Evolutionary conservation across 2,113 vertebrate species (phyloP), one percentile per base, ranked within the genome.

Genomic region (Petromus typicus): DNA sequence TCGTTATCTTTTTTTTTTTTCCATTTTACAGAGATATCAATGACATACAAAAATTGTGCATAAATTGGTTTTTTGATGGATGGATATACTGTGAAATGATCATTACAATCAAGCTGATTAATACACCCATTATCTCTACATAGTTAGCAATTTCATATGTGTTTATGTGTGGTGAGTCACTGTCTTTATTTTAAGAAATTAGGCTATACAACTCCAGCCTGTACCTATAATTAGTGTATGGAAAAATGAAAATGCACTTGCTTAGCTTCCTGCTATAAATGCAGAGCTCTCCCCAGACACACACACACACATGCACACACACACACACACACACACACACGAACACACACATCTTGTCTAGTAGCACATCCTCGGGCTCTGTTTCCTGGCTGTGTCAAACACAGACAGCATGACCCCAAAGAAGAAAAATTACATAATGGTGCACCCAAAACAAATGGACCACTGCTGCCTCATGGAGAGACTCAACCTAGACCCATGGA

Each of bases 401-500:
- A 13, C 12, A 87, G 40, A 27, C 7, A 6, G 12, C n/a, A 6
- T 27, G 61, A 78, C 37, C 54, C 30, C 75, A 51, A 40, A 61
- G 82, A 89, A 69, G 23, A n/a, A 79, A 71, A 84, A 54, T n/a
- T 27, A 5, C 6, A 7, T 57, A 7, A 40, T 7, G 10, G 3
- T 82, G 7, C 17, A 20, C n/a, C 16, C 16, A 79, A 43, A 59
- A 8, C 23, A 27, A 7, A 51, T 16, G 16, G 23, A 51, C 57
- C 66, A 48, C 5, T 80, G 71, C 14, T 54, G 57, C n/a, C n/a
- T 79, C 64, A 61, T 3, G n/a, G 79, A 66, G 59, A 81, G 34
- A 7, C 48, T n/a, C 78, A 83, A 3, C 12, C 63, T 37, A 63
- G 73, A 56, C 3, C 37, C 3, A 1, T 0, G 0, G 63, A 27